Percentiles rank a stretch among this genome's conserved stretches.
phyloP scores from a whole-genome alignment of 2,113 vertebrate species.

The Phainopepla nitens region DNA sequence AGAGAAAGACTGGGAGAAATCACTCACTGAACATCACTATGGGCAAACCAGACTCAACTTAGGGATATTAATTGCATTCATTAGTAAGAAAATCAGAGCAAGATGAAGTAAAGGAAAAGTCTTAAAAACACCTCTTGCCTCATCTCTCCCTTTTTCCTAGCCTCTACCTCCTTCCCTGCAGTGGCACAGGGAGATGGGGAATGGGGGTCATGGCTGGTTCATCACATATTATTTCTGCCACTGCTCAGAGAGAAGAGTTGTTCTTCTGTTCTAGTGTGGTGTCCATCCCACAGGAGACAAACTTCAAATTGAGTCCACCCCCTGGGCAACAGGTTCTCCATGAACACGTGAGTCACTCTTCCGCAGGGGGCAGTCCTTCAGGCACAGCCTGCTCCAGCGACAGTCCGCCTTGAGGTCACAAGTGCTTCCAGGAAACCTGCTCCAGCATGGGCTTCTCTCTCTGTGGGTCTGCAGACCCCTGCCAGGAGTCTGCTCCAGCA shows the following conservation, averaged over 20 bases:
- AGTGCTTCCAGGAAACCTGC: neutral
- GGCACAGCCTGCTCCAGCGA: neutral
- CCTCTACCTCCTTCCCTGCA: neutral
- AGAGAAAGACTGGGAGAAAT: neutral
- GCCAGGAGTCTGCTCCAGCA: neutral
- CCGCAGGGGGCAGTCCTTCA: neutral
- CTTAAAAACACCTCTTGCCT: neutral
- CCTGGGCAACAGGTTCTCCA: neutral
- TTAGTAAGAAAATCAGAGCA: neutral
- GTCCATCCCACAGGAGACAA: neutral
- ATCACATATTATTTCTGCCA: neutral
- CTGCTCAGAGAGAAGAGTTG: neutral
- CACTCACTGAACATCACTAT: fast-evolving
- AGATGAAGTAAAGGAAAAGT: neutral
- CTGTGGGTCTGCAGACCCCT: neutral
- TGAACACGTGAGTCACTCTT: neutral
- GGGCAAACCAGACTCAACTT: neutral
- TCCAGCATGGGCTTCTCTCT: neutral
- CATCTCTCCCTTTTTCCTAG: neutral
- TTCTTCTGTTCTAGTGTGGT: neutral
- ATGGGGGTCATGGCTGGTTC: neutral
- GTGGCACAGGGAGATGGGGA: neutral
- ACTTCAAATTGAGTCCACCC: neutral
- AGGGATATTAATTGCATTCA: neutral
- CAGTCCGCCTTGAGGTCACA: neutral